These are phyloP conservation scores for Parthenolecanium corni DNA, from an alignment of 2,888 invertebrate genomes.

Conservation along the genomic window DNA sequence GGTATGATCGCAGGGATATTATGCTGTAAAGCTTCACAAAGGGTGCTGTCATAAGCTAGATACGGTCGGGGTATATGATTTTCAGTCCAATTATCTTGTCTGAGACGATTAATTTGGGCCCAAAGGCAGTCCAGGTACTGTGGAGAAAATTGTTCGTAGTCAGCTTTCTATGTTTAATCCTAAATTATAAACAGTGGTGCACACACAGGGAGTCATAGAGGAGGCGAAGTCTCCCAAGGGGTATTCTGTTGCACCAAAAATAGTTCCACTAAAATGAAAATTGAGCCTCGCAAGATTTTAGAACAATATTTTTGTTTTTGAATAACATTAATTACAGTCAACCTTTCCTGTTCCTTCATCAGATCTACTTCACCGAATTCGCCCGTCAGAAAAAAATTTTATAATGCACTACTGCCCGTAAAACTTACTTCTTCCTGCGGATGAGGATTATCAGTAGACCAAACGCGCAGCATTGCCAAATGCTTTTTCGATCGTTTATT, in stretches of 20 bases:
- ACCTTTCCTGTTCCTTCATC: too few species aligned
- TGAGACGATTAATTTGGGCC: constrained; percentile 83
- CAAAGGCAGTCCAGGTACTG: constrained; percentile 89
- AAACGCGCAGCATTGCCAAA: constrained; percentile 82
- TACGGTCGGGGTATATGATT: constrained; percentile 93
- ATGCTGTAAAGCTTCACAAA: constrained; percentile 93
- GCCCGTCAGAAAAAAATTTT: too few species aligned
- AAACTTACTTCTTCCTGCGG: constrained; percentile 56
- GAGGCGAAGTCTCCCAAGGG: not conserved
- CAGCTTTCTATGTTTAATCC: too few species aligned
- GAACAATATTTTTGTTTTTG: too few species aligned
- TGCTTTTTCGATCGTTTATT: constrained; percentile 88
- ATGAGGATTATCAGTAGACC: constrained; percentile 88
- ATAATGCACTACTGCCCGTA: too few species aligned
- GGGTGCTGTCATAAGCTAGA: constrained; percentile 83
- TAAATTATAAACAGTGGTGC: too few species aligned
- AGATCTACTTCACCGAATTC: too few species aligned
- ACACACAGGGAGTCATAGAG: not conserved
- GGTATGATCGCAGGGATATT: constrained; percentile 82
- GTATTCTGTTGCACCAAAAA: not conserved
- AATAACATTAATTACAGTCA: too few species aligned
- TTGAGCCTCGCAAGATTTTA: too few species aligned
- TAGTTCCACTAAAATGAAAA: too few species aligned
- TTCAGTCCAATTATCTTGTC: constrained; percentile 92
- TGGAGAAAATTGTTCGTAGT: too few species aligned